Base-by-base conservation (phyloP, 2,888 invertebrate genomes). In the Creontiades dilutus region DNA sequence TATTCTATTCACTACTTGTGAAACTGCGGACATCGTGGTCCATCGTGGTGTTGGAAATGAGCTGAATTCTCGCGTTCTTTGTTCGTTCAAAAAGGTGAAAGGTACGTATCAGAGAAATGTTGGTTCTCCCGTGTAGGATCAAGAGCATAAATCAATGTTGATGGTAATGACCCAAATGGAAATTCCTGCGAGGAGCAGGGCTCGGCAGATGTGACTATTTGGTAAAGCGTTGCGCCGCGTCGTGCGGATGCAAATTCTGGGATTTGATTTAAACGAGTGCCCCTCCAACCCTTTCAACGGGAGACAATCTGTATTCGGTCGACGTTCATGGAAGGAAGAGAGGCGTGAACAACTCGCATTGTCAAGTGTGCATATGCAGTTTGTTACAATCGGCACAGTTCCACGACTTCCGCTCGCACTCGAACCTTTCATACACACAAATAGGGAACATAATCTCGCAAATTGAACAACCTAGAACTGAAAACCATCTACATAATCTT, bases 201-300 rank as follows among this genome's bases (percentile, higher is more conserved):
- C n/a, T 7, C 61, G 61, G 61, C 61, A 61, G 61, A 61, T 61
- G 61, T 61, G 61, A 61, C 61, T 61, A 61, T 61, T 57, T 57
- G 57, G 16, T 16, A 16, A 57, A 57, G 57, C 57, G 57, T 16
- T 23, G 61, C 4, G 61, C 4, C n/a, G n/a, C n/a, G n/a, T n/a
- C n/a, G n/a, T n/a, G 61, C 2, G 61, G 19, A 61, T 61, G 61
- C 61, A 61, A 19, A 61, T 61, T 19, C 19, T 61, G 61, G 19
- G n/a, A 61, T 61, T 61, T 61, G 61, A 61, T 61, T 61, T 61
- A 19, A 61, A 61, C 61, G 19, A 19, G 61, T 9, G 61, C n/a
- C 19, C n/a, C 57, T 9, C 57, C 57, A 16, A 4, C 61, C 61
- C 61, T 61, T 61, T 61, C 61, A 61, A 61, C 61, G 61, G 4